Evolutionary conservation across 1,140 invertebrate genomes (phyloP).

Genomic region (Scaptomyza hsui): DNA sequence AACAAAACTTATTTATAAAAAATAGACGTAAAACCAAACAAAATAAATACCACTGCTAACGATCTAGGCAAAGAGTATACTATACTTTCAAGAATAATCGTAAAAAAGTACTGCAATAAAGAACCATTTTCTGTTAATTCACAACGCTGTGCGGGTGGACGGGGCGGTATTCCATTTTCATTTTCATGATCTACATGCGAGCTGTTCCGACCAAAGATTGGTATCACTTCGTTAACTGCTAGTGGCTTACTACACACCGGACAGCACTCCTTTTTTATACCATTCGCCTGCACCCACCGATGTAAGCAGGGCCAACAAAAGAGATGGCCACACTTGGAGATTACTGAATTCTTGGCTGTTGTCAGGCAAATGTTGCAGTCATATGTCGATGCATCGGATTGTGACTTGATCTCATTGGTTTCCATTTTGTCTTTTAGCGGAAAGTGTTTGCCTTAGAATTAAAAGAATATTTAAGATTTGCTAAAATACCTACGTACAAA

Average conservation of each 20-base stretch:
- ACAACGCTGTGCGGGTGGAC: neutral
- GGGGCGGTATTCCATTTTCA: neutral
- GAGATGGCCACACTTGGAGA: slow-evolving; percentile 4
- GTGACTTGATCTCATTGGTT: neutral
- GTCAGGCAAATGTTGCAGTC: slow-evolving; percentile 6
- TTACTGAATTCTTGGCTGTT: slow-evolving; percentile 5
- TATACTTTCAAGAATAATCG: too few species aligned
- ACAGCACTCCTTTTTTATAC: neutral
- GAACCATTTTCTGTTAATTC: too few species aligned
- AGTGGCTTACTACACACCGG: neutral
- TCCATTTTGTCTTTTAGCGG: slow-evolving; percentile 4
- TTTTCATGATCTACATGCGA: neutral
- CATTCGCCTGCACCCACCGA: neutral
- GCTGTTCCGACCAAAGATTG: neutral
- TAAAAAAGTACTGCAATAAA: too few species aligned
- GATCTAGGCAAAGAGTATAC: too few species aligned
- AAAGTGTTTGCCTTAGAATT: too few species aligned
- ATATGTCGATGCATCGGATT: neutral
- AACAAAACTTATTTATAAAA: too few species aligned
- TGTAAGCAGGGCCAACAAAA: slow-evolving; percentile 13
- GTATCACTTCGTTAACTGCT: neutral
- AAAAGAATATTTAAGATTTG: too few species aligned
- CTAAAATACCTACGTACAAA: too few species aligned
- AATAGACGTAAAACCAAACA: too few species aligned
- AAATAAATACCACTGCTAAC: too few species aligned